phyloP scores from a whole-genome alignment of 2,113 vertebrate genomes.

The Galbula dea region DNA sequence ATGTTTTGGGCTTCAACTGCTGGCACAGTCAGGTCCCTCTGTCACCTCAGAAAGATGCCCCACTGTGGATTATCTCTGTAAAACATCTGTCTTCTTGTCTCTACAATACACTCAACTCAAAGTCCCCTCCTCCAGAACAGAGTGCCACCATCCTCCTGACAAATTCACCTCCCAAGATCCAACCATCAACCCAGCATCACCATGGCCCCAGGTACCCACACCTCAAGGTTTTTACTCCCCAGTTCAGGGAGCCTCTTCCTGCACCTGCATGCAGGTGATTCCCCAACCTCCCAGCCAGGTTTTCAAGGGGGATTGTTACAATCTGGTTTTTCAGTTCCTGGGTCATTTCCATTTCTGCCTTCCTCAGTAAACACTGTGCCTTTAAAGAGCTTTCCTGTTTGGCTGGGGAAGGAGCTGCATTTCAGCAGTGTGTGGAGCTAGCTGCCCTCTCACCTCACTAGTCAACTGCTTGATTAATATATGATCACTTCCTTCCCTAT shows the following conservation, averaged over 20 bases:
- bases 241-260: background rate
- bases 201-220: too few relatives aligned
- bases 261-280: background rate
- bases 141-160: background rate
- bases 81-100: too few relatives aligned
- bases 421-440: background rate
- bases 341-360: background rate
- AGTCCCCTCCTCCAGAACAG: background rate
- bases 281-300: background rate
- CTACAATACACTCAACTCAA: background rate
- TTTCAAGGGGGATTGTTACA: background rate
- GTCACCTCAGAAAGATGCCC: background rate
- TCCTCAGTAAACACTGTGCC: background rate
- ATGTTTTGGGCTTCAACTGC: background rate
- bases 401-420: background rate
- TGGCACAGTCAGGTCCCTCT: background rate
- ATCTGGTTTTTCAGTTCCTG: background rate
- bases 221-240: too few relatives aligned
- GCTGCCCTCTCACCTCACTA: background rate
- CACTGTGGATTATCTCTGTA: too few relatives aligned
- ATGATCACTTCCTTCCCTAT: constrained; percentile 42
- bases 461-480: constrained; percentile 47
- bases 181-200: too few relatives aligned
- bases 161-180: too few relatives aligned
- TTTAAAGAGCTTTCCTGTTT: background rate